These are phyloP conservation scores for Solea solea DNA, from an alignment of 2,113 vertebrate species.

Conservation along the genomic window DNA sequence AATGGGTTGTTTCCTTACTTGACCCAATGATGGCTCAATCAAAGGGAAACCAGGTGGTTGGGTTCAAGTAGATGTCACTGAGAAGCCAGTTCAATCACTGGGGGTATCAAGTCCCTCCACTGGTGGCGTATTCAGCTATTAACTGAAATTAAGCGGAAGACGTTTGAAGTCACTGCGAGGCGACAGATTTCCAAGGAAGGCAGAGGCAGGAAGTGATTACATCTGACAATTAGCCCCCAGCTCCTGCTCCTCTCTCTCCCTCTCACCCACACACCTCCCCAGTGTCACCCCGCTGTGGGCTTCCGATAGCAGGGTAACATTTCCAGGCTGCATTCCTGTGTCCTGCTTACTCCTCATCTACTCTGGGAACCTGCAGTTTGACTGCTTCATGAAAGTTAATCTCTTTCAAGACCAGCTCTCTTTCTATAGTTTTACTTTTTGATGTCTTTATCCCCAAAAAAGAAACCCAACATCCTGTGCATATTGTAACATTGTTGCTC, in stretches of 20 bases:
- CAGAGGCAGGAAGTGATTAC: slow-evolving; percentile 62
- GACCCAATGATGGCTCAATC: slow-evolving; percentile 22
- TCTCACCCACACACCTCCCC: slow-evolving; percentile 26
- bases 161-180: slow-evolving; percentile 47
- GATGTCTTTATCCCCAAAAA: not conserved
- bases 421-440: slow-evolving; percentile 1
- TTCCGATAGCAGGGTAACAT: slow-evolving; percentile 63
- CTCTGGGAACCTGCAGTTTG: slow-evolving; percentile 42
- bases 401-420: not conserved
- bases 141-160: slow-evolving; percentile 42
- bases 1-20: slow-evolving; percentile 58
- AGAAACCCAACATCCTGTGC: not conserved
- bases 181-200: slow-evolving; percentile 66
- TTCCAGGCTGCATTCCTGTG: slow-evolving; percentile 63
- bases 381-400: slow-evolving; percentile 12
- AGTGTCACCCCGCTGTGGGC: slow-evolving; percentile 52
- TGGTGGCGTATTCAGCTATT: slow-evolving; percentile 17
- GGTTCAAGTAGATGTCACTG: slow-evolving; percentile 51
- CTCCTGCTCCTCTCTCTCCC: slow-evolving; percentile 7
- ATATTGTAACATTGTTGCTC: not conserved
- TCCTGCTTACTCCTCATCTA: slow-evolving; percentile 32
- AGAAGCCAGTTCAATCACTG: slow-evolving; percentile 28
- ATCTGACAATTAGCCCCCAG: slow-evolving; percentile 30
- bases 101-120: slow-evolving; percentile 33
- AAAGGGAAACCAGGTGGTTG: slow-evolving; percentile 51